Evolutionary conservation across 2,888 invertebrate species (phyloP).

Genomic region (Lasioglossum calceatum): DNA sequence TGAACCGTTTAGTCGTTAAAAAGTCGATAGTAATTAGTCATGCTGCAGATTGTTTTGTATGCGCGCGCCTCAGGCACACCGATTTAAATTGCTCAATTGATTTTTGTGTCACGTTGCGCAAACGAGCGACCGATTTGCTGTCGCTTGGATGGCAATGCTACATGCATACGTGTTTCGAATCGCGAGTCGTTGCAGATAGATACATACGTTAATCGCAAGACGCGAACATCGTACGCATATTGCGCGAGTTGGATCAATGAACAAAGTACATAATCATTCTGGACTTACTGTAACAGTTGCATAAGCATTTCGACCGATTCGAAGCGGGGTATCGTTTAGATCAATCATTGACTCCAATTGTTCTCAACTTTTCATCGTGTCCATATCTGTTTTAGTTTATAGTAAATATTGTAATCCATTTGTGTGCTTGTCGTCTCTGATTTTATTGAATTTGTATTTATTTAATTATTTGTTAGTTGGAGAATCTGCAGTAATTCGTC

Average conservation of each 20-base stretch:
- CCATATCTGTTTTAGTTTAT: no score
- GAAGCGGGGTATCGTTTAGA: neutral
- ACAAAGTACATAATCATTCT: neutral
- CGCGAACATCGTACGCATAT: neutral
- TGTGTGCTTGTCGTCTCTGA: no score
- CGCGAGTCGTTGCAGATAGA: neutral
- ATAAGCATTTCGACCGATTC: neutral
- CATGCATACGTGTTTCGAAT: constrained; percentile 39
- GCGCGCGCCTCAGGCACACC: neutral
- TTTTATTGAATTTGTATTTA: no score
- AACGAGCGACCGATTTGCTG: constrained; percentile 32
- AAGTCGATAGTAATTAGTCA: constrained; percentile 1
- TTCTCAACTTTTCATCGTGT: no score
- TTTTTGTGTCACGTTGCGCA: constrained; percentile 37
- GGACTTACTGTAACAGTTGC: neutral
- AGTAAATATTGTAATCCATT: neutral
- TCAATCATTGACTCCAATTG: neutral
- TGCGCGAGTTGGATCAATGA: neutral
- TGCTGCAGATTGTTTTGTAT: neutral
- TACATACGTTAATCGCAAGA: neutral
- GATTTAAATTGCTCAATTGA: constrained; percentile 33
- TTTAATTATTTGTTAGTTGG: no score
- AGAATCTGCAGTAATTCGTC: no score
- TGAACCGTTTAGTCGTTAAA: neutral
- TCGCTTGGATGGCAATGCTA: constrained; percentile 32